These are phyloP conservation scores for Leptobrachium ailaonicum DNA, from an alignment of 2,113 vertebrate genomes.

Conservation along the genomic window DNA sequence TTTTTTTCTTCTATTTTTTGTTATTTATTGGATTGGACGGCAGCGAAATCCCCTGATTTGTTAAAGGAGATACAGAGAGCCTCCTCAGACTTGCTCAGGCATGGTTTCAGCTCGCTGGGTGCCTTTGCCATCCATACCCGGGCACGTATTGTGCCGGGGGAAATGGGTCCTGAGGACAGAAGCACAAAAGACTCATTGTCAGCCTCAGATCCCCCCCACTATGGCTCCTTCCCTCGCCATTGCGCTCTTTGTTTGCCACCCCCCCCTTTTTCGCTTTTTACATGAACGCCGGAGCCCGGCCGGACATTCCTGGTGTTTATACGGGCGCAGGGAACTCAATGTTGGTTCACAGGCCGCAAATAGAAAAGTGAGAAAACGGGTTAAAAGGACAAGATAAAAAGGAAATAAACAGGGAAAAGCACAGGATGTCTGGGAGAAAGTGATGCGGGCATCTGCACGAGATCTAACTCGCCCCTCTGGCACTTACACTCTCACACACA, in stretches of 20 bases:
- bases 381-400: slow-evolving; percentile 7
- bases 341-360: slow-evolving; percentile 26
- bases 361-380: slow-evolving; percentile 5
- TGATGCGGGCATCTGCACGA: not conserved
- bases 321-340: slow-evolving; percentile 9
- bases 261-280: slow-evolving; percentile 14
- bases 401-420: not conserved
- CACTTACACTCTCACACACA: not conserved
- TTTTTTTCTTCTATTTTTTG: too few species aligned
- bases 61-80: not conserved
- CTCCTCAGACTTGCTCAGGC: not conserved
- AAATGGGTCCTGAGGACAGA: slow-evolving; percentile 5
- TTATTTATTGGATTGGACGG: not conserved
- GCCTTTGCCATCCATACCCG: slow-evolving; percentile 5
- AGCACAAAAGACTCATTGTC: slow-evolving; percentile 49
- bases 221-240: too few species aligned
- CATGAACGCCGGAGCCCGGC: slow-evolving; percentile 12
- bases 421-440: not conserved
- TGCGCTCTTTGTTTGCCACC: not conserved
- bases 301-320: slow-evolving; percentile 50
- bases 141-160: slow-evolving; percentile 30
- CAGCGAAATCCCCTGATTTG: slow-evolving; percentile 6
- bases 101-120: slow-evolving; percentile 7
- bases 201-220: not conserved
- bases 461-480: not conserved